Evolutionary conservation across 2,113 vertebrate species (phyloP), one percentile per base, ranked within the genome.

Genomic region (Cryptotis parvus): DNA sequence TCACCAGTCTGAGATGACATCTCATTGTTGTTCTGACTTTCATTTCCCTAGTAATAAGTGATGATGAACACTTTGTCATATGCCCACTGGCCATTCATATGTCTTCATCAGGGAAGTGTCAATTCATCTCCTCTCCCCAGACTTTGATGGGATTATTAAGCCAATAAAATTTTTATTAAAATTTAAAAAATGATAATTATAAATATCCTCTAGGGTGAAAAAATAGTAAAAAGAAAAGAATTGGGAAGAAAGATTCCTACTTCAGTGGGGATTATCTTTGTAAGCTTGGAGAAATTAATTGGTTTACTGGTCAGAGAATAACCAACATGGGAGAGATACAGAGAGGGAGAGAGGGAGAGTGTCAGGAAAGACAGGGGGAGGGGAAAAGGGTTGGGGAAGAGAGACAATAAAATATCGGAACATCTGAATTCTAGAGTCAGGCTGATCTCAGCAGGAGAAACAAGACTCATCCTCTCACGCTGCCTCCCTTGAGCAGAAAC

Each of bases 391-490:
- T 11, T 41, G 45, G 11, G 35, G 16, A 11, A 24, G 74, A 63
- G 63, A 61, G 37, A 16, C 15, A 29, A 14, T 33, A 33, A 68
- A 58, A 15, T n/a, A 9, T 31, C 2, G 22, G 61, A 35, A 39
- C 22, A 5, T 55, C 65, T 73, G 20, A 49, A 49, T 41, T 83
- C 81, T 37, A 43, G 91, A 66, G 66, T 22, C 58, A 31, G 1
- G 27, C 43, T 77, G 8, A 86, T 16, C 26, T 26, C 27, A 22
- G 27, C 68, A 63, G 79, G 61, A 22, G 20, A 58, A 68, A 69
- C 84, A 77, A 1, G 22, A 88, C 45, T 83, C 94, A 89, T 93
- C 92, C 91, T 95, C 93, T 96, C 45, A 91, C 94, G 86, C 82
- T 95, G 91, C 95, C 91, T 72, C 95, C 55, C 55, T 24, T 24